These are phyloP conservation scores for Charina bottae DNA, from an alignment of 2,113 vertebrate species.

Conservation along the genomic window DNA sequence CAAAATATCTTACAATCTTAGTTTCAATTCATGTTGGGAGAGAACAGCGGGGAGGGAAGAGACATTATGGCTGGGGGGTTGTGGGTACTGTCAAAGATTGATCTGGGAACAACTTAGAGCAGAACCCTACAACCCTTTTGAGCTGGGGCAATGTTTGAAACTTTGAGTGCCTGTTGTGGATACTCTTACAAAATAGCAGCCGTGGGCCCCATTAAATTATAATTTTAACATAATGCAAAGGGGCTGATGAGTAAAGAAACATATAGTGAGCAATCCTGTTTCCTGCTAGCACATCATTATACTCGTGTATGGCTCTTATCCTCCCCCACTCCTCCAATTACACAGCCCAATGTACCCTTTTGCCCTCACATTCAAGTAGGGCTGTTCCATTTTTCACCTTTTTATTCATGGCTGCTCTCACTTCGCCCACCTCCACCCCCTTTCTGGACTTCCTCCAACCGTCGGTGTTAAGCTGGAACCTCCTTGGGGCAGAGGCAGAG, in stretches of 20 bases:
- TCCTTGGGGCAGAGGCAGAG: neutral
- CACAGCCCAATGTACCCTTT: neutral
- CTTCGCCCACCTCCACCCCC: neutral
- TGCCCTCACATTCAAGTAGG: neutral
- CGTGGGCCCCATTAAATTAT: neutral
- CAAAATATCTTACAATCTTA: neutral
- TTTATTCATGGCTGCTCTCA: neutral
- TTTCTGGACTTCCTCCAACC: neutral
- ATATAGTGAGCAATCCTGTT: neutral
- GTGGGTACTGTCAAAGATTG: neutral
- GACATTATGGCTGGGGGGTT: neutral
- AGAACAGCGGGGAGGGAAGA: neutral
- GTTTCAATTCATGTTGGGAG: neutral
- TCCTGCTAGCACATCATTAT: neutral
- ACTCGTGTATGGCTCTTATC: neutral
- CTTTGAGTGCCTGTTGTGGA: neutral
- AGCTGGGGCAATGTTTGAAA: neutral
- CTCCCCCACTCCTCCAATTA: neutral
- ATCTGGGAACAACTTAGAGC: neutral
- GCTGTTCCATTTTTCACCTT: neutral
- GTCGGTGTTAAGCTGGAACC: neutral
- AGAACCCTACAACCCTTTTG: neutral
- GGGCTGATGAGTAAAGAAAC: neutral
- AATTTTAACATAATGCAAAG: neutral
- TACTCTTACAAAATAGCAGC: neutral